Evolutionary conservation across 2,888 invertebrate genomes (phyloP).

Genomic region (Cecidostiba fungosa): DNA sequence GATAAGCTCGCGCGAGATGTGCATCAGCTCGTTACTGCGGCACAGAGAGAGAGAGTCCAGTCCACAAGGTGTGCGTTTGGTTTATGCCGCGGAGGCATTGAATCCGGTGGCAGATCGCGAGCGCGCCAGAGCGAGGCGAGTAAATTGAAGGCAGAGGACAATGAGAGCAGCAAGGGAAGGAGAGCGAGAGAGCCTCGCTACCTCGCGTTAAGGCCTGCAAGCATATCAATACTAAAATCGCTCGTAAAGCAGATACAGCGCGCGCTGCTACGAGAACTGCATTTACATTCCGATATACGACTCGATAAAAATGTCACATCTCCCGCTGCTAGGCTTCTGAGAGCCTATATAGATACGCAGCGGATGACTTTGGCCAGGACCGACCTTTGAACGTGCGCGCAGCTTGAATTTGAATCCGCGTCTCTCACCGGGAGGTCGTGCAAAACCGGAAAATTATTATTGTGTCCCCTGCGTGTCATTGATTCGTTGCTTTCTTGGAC

Average conservation of each 20-base stretch:
- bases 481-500: background rate
- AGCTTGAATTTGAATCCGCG: conserved; percentile 34
- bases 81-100: conserved; percentile 61
- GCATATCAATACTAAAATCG: conserved; percentile 77
- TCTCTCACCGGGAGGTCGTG: background rate
- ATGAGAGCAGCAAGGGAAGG: conserved; percentile 58
- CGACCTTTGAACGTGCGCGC: background rate
- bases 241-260: conserved; percentile 75
- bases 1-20: conserved; percentile 61
- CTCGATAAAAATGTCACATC: conserved; percentile 77
- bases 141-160: conserved; percentile 63
- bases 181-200: conserved; percentile 52
- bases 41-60: background rate
- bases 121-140: conserved; percentile 48
- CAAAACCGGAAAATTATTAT: conserved; percentile 29
- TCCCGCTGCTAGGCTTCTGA: conserved; percentile 63
- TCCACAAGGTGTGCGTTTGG: conserved; percentile 53
- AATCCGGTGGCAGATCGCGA: conserved; percentile 33
- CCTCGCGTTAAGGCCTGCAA: conserved; percentile 70
- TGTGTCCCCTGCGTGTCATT: background rate
- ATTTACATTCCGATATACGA: conserved; percentile 78
- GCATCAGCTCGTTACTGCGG: conserved; percentile 61
- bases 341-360: background rate
- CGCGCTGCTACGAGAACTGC: conserved; percentile 71
- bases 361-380: background rate